A percentile compares a stretch with the other conserved stretches of the same genome.
Evolutionary conservation across 2,888 invertebrate genomes (phyloP).

Genomic region (Lasioglossum malachurum): DNA sequence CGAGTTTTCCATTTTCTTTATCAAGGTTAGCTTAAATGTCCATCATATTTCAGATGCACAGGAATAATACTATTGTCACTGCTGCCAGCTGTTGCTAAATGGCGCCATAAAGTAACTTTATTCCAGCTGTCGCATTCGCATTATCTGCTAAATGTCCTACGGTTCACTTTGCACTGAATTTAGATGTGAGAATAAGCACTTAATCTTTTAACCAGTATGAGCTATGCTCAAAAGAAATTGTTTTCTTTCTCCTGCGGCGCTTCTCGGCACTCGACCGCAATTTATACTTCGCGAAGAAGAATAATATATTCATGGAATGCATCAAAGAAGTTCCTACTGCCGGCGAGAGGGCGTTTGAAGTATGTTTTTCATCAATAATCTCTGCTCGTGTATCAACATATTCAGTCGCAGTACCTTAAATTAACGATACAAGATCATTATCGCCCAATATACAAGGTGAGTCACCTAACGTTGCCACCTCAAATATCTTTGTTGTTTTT

Average conservation of each 20-base stretch:
- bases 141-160: constrained; percentile 54
- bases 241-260: not conserved
- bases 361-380: not conserved
- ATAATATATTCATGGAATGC: not conserved
- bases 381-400: not conserved
- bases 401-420: not conserved
- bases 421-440: not conserved
- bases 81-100: constrained; percentile 64
- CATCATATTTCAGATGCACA: constrained; percentile 43
- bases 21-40: constrained; percentile 46
- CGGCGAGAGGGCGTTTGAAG: not conserved
- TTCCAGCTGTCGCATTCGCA: constrained; percentile 57
- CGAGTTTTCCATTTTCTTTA: constrained; percentile 18
- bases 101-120: constrained; percentile 62
- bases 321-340: not conserved
- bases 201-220: constrained; percentile 37
- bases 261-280: not conserved
- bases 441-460: not conserved
- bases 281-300: not conserved
- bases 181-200: constrained; percentile 35
- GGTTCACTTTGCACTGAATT: constrained; percentile 53
- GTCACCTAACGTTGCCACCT: too few relatives aligned
- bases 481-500: too few relatives aligned
- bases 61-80: constrained; percentile 60
- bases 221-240: not conserved